Base-by-base conservation (phyloP, 2,113 vertebrate genomes). In the Cephalopholis sonnerati region DNA sequence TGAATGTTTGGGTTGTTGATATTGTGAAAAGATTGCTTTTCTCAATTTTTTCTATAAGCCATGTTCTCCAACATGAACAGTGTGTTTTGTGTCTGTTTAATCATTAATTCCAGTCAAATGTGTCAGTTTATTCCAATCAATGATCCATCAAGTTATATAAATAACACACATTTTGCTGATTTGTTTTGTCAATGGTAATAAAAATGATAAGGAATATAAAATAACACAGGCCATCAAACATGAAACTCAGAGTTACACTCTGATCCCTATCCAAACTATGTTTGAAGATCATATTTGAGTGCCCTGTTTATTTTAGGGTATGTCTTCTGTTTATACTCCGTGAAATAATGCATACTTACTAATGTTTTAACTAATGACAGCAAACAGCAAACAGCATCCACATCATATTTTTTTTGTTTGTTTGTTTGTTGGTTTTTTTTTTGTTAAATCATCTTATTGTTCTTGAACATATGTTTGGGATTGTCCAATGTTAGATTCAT, bases 1-100 rank as follows among this genome's bases (percentile, higher is more conserved):
- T 64, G 59, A 29, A 36, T 36, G 32, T 36, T 36, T 36, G 22
- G 50, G 10, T 20, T n/a, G 10, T 59, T 79, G 67, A 85, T 58
- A 17, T 44, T 25, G 7, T 22, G 20, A 54, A 54, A 54, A 54
- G 51, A 16, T 54, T 54, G 51, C 51, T 51, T n/a, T 54, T 10
- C 22, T 54, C 51, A 7, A 3, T 48, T 48, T 46, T 46, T 12
- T 9, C 48, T 50, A 7, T 50, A 6, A 16, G 48, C 48, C 48
- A 3, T 50, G 16, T 50, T 48, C 13, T 12, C 46, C 46, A 48
- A 48, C 11, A 48, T 48, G 1, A 48, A 48, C 11, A 48, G 41
- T 44, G 41, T 44, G 41, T 44, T 41, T 44, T 44, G 41, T 22
- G 7, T 51, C 8, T 54, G 20, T 54, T 54, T 54, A n/a, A 54